Base-by-base conservation (phyloP, 1,140 invertebrate genomes). In the Ctenoplectra terminalis region DNA sequence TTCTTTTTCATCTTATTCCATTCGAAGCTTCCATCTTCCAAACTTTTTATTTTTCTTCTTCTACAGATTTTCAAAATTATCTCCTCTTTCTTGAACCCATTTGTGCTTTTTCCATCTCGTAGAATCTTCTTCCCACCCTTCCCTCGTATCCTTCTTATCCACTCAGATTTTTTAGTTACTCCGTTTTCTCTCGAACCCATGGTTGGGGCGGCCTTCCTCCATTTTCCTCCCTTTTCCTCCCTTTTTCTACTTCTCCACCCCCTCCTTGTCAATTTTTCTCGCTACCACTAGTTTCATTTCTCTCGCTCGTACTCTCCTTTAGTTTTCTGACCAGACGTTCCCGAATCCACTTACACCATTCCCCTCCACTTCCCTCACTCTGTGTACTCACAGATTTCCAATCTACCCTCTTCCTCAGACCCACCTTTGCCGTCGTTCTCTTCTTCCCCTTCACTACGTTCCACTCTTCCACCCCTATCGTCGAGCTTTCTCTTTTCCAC, bases 221-320 rank as follows among this genome's bases (percentile, higher is more conserved):
- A 1, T 20, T 31, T 37, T n/a, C 11, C 20, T 37, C 37, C 9
- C 34, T 48, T 48, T 0, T 15, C 46, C 15, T 15, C 46, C 13
- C 46, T 15, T 17, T 48, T 48, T 15, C 11, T 17, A 17, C 23
- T n/a, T 61, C 34, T 13, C 20, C n/a, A 20, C 23, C 43, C 17
- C 23, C 2, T 15, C 46, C 23, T 50, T 46, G 7, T 50, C 43
- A n/a, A 50, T 23, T 11, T 50, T 34, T 75, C 66, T n/a, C 60
- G 31, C 63, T 81, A 40, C 48, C 73, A 2, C 13, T 71, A 40
- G 56, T 46, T 64, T 64, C n/a, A 15, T 5, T n/a, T 61, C 52
- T 75, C 46, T 43, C 58, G 8, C 29, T 26, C 48, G 43, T 52
- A 20, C 58, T 26, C 13, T 37, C 8, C 20, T 54, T 8, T 29